Base-by-base conservation (phyloP, 2,113 vertebrate species). In the Oryzias javanicus region DNA sequence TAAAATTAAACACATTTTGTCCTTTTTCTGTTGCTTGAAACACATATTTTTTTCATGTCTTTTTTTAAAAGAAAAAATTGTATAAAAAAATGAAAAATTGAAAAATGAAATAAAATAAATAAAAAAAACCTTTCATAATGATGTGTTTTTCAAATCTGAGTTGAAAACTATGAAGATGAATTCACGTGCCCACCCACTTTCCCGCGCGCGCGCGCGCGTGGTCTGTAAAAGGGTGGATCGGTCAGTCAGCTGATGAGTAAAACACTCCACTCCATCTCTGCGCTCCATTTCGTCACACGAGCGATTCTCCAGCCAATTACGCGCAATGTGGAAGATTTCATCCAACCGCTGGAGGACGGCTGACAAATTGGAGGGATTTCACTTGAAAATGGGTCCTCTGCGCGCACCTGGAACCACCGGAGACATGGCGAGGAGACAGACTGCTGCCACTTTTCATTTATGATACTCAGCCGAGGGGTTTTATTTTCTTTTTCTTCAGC, bases 201-300 rank as follows among this genome's bases (percentile, higher is more conserved):
- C 27, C 50, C 54, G 60, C 74, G 54, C 78, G 35, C 74, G 54
- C 78, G 35, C 13, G 62, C 69, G 63, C 49, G 35, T 35, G 35
- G 10, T 35, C 52, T 15, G 45, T 45, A 1, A 6, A 25, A 75
- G 80, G 83, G 83, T 81, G 76, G 83, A 68, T 42, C 78, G 53
- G 67, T 46, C 74, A 64, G 81, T 85, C 83, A 84, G 80, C 83
- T 87, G 83, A 86, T 55, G 41, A 42, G 73, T 75, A n/a, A 71
- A 79, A 71, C 52, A 62, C 69, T 67, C 73, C 75, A 19, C 78
- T 75, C 74, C 67, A 4, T 74, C 61, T 74, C 73, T 50, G 51
- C 61, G 70, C 73, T 74, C 79, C 25, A 40, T 67, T 64, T 60
- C 67, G 63, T 82, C 82, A 75, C 70, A 48, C 46, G 49, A 55